Evolutionary conservation across 2,113 vertebrate genomes (phyloP), one percentile per base, ranked within the genome.

Genomic region (Serilophus lunatus): DNA sequence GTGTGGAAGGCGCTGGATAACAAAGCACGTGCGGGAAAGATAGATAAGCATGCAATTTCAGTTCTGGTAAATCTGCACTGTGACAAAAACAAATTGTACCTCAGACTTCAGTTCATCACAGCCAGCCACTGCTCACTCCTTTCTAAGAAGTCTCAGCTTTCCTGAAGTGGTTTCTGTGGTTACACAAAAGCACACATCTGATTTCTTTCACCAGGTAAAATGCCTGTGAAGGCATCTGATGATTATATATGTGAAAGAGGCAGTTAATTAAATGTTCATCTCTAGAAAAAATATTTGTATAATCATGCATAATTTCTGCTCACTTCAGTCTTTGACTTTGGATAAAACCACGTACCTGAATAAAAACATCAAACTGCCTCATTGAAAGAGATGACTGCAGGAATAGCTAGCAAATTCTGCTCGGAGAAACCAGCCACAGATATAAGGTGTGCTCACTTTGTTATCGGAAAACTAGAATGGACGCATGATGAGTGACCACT

Each of bases 391-490:
- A 6, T 57, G 33, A 9, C 45, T 83, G 29, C 10, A 50, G 33
- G 26, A 31, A 7, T 50, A 56, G 6, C 4, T 69, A 26, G 36
- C 1, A 60, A 51, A 44, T 44, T 76, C 22, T 64, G n/a, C 54
- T 4, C 9, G 54, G 25, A 68, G 25, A 83, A 89, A 63, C 4
- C 8, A 31, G 7, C 12, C 4, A 4, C 12, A 72, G 38, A 23
- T 63, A 33, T 20, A 61, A 54, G 29, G 5, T 61, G 5, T 0
- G 0, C n/a, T 38, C 53, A 57, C 10, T 51, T 20, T 14, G 4
- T 72, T 54, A 29, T 26, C n/a, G 57, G 74, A 60, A 77, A 87
- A 54, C 20, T 6, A 40, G 42, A 65, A 79, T 8, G 23, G 5
- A 22, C n/a, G 12, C 7, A 12, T 35, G 50, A 83, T 28, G 26